Conservation (phyloP, 2,113 vertebrate species). For the Paralichthys olivaceus region DNA sequence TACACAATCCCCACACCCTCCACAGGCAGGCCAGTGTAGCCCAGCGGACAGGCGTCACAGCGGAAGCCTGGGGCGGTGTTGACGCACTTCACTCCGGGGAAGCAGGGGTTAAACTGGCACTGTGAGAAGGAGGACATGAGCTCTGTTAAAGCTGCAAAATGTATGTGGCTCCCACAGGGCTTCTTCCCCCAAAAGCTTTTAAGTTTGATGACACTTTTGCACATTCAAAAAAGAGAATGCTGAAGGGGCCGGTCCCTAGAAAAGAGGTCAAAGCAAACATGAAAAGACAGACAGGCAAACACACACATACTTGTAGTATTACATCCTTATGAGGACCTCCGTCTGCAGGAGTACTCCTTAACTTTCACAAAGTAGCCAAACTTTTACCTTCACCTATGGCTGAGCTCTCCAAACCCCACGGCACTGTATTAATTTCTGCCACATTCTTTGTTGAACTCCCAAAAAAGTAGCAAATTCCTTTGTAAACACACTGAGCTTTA, state of each 20-base stretch:
- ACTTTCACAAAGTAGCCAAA: not conserved
- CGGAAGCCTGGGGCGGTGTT: slow-evolving; percentile 92
- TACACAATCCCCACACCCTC: slow-evolving; percentile 88
- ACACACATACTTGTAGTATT: not conserved
- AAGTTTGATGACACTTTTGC: slow-evolving; percentile 55
- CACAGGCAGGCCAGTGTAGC: slow-evolving; percentile 85
- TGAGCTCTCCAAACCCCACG: not conserved
- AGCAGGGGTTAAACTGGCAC: slow-evolving; percentile 96
- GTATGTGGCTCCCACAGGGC: slow-evolving; percentile 31
- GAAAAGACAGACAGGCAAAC: slow-evolving; percentile 19
- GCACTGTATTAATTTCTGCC: not conserved
- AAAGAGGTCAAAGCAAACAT: slow-evolving; percentile 43
- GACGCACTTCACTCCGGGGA: slow-evolving; percentile 92
- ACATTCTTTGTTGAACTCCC: not conserved
- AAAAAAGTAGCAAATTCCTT: not conserved
- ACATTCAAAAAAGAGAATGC: slow-evolving; percentile 44
- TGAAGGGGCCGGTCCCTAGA: slow-evolving; percentile 29
- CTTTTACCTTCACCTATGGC: slow-evolving; percentile 3
- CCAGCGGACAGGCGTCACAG: slow-evolving; percentile 92
- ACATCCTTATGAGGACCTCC: slow-evolving; percentile 3
- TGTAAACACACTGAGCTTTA: slow-evolving; percentile 59
- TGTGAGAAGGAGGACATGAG: slow-evolving; percentile 68
- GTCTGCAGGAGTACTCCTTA: not conserved
- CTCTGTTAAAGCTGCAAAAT: slow-evolving; percentile 49
- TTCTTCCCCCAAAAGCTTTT: slow-evolving; percentile 44